A percentile compares a stretch with the other conserved stretches of the same genome.
Evolutionary conservation across 2,113 vertebrate genomes (phyloP).

Genomic region (Scortum barcoo): DNA sequence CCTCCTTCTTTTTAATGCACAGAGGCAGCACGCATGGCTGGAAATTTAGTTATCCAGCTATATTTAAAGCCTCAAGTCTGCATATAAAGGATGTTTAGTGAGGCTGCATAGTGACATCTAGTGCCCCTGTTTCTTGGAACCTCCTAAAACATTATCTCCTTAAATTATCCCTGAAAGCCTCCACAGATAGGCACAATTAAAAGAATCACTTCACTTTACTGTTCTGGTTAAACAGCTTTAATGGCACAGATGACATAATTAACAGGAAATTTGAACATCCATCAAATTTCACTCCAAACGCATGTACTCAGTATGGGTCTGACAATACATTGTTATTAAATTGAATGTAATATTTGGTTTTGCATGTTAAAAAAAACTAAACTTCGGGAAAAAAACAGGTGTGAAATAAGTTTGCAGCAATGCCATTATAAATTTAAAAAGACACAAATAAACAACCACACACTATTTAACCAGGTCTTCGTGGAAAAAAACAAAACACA

Average conservation of each 20-base stretch:
- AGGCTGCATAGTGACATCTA: constrained; percentile 5
- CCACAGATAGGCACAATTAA: not conserved
- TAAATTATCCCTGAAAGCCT: too few species aligned
- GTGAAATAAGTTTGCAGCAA: not conserved
- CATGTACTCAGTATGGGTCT: not conserved
- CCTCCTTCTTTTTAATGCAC: not conserved
- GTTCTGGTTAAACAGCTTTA: constrained; percentile 75
- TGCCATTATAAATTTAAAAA: not conserved
- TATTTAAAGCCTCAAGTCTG: not conserved
- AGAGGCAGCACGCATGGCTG: not conserved
- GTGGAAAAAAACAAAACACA: constrained; percentile 34
- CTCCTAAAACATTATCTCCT: too few species aligned
- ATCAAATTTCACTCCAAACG: not conserved
- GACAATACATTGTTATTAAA: not conserved
- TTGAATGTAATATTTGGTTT: not conserved
- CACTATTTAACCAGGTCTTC: constrained; percentile 61
- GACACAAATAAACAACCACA: constrained; percentile 11
- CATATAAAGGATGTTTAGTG: not conserved
- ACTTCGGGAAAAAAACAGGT: constrained; percentile 1
- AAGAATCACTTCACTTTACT: not conserved
- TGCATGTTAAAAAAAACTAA: not conserved
- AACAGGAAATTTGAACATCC: not conserved
- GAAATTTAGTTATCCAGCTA: not conserved
- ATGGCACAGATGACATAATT: constrained; percentile 42
- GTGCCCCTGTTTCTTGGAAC: not conserved